These are phyloP conservation scores for Cathartes aura DNA, from an alignment of 2,113 vertebrate species.

Conservation along the genomic window DNA sequence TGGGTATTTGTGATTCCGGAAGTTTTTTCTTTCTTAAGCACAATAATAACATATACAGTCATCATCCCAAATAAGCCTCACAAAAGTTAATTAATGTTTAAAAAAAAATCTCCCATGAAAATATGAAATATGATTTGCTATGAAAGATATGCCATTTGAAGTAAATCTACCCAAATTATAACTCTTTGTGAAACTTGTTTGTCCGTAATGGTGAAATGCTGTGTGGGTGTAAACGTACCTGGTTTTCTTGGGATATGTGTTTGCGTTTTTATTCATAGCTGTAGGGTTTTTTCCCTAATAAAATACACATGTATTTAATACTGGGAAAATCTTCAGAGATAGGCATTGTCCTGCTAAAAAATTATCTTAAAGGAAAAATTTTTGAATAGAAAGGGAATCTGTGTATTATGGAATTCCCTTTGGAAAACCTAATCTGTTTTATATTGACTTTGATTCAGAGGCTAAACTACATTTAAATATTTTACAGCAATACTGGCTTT, in stretches of 20 bases:
- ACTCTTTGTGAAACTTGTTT: background rate
- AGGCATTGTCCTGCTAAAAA: background rate
- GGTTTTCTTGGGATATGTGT: background rate
- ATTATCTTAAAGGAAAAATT: background rate
- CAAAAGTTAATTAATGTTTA: background rate
- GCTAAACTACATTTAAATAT: constrained; percentile 34
- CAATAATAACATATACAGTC: background rate
- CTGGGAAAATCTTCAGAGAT: background rate
- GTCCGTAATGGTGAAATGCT: background rate
- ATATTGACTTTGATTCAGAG: constrained; percentile 42
- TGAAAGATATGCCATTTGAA: background rate
- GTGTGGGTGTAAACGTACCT: background rate
- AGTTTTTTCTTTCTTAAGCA: background rate
- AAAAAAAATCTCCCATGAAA: background rate
- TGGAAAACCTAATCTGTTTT: constrained; percentile 18
- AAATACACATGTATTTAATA: background rate
- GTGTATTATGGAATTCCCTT: background rate
- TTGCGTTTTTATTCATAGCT: background rate
- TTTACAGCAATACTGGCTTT: background rate
- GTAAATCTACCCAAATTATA: background rate
- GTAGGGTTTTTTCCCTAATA: background rate
- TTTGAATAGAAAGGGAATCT: background rate
- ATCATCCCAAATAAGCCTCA: background rate
- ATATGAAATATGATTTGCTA: background rate
- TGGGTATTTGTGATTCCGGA: background rate